These are phyloP conservation scores for Charadrius vociferus DNA, from an alignment of 2,113 vertebrate species.

Conservation along the genomic window DNA sequence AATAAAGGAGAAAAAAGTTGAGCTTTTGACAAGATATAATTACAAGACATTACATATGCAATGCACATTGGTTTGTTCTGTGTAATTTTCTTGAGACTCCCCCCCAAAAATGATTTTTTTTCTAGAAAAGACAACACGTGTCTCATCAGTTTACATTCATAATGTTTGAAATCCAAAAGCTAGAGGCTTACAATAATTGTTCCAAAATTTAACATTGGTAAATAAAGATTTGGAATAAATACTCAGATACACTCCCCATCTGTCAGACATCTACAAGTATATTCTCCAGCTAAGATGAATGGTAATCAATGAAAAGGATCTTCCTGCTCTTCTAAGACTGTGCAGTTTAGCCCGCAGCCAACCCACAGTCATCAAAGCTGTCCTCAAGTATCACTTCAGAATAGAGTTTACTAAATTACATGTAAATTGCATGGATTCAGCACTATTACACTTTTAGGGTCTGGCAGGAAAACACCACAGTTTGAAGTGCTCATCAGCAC, in stretches of 20 bases:
- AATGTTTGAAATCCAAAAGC: not conserved
- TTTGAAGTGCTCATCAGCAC: slow-evolving; percentile 56
- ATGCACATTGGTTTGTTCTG: slow-evolving; percentile 60
- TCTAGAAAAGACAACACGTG: slow-evolving; percentile 35
- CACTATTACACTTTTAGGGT: slow-evolving; percentile 52
- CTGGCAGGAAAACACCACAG: slow-evolving; percentile 54
- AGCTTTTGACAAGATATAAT: slow-evolving; percentile 78
- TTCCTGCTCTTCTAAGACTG: slow-evolving; percentile 50
- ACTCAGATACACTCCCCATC: not conserved
- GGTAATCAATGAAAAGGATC: slow-evolving; percentile 54
- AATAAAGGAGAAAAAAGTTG: slow-evolving; percentile 72
- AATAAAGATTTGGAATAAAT: slow-evolving; percentile 29
- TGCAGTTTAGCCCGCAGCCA: slow-evolving; percentile 55
- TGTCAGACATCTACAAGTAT: slow-evolving; percentile 35
- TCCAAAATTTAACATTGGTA: slow-evolving; percentile 38
- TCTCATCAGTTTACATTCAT: slow-evolving; percentile 56
- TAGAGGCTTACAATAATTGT: slow-evolving; percentile 23
- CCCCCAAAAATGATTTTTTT: slow-evolving; percentile 24
- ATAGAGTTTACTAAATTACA: slow-evolving; percentile 60
- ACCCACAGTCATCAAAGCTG: slow-evolving; percentile 57
- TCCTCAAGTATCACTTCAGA: slow-evolving; percentile 68
- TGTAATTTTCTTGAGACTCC: slow-evolving; percentile 51
- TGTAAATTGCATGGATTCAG: slow-evolving; percentile 63
- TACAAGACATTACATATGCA: slow-evolving; percentile 70
- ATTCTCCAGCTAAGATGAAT: slow-evolving; percentile 46